Evolutionary conservation across 2,113 vertebrate genomes (phyloP).

Genomic region (Urocolius indicus): DNA sequence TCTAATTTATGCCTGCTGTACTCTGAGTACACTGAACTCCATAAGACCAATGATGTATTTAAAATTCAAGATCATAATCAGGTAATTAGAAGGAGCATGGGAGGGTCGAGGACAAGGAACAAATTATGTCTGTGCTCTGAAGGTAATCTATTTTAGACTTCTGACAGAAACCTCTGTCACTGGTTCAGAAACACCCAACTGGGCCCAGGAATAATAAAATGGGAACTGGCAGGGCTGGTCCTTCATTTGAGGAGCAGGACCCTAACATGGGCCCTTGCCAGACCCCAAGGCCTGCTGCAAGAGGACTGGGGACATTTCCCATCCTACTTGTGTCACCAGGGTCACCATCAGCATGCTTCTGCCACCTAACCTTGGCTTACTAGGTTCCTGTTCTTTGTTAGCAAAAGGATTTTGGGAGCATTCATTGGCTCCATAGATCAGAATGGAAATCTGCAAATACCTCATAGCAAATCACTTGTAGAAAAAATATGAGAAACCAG

Average conservation of each 20-base stretch:
- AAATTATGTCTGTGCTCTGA: neutral
- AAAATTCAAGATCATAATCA: conserved; percentile 17
- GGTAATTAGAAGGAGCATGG: neutral
- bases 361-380: neutral
- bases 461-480: neutral
- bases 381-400: neutral
- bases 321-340: fast-evolving
- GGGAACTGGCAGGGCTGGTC: neutral
- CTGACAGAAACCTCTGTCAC: neutral
- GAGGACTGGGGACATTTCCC: neutral
- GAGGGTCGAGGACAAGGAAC: neutral
- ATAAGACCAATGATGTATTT: neutral
- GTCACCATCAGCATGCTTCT: neutral
- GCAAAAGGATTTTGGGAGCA: neutral
- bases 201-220: neutral
- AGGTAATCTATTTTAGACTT: neutral
- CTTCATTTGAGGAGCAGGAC: neutral
- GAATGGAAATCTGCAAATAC: neutral
- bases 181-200: neutral
- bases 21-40: neutral
- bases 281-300: neutral
- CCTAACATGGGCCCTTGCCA: fast-evolving
- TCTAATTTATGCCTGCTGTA: neutral
- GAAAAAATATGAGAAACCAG: neutral
- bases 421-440: neutral